Evolutionary conservation across 2,797 vertebrate genomes (phyloP).

Genomic region (Sebastes paucispinis): DNA sequence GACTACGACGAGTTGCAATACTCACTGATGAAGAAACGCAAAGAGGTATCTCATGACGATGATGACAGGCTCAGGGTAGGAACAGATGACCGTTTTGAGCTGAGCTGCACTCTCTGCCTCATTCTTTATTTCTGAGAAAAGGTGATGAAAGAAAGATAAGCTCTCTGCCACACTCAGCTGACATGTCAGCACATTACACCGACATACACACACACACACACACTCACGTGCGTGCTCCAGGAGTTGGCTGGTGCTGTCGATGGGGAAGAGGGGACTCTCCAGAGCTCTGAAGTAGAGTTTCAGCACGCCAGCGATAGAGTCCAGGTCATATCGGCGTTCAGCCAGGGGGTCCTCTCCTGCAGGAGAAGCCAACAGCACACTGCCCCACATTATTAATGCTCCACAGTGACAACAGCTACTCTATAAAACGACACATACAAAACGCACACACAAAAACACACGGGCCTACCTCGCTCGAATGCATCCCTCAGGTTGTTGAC

Average conservation of each 20-base stretch:
- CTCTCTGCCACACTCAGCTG: not conserved
- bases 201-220: not conserved
- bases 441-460: not conserved
- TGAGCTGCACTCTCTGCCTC: constrained; percentile 77
- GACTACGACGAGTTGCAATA: constrained; percentile 14
- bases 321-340: constrained; percentile 80
- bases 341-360: constrained; percentile 88
- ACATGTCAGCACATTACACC: not conserved
- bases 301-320: constrained; percentile 89
- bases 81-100: constrained; percentile 79
- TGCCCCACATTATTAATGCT: constrained; percentile 65
- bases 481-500: constrained; percentile 87
- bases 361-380: constrained; percentile 51
- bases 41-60: constrained; percentile 92
- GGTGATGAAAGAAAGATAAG: not conserved
- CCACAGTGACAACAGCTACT: not conserved
- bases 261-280: constrained; percentile 86
- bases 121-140: constrained; percentile 82
- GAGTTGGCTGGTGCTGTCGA: constrained; percentile 81
- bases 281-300: constrained; percentile 90
- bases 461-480: constrained; percentile 86
- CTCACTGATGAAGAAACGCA: constrained; percentile 93
- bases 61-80: constrained; percentile 74
- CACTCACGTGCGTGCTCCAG: constrained; percentile 83
- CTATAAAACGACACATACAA: not conserved